Conservation (phyloP, 2,113 vertebrate species). For the Odocoileus hemionus region DNA sequence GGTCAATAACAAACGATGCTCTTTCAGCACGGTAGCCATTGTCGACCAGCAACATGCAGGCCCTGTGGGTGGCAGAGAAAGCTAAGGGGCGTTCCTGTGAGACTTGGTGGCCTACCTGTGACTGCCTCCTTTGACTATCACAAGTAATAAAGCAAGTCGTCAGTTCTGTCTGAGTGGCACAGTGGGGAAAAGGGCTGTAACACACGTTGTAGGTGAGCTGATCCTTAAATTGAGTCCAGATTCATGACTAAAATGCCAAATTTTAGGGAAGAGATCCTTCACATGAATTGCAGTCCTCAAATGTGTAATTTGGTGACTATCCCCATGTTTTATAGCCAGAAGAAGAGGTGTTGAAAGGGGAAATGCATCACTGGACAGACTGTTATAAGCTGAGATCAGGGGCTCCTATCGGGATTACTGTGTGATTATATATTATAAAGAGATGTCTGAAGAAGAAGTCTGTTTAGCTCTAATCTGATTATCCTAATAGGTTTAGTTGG, state of each 20-base stretch:
- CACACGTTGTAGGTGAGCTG: background rate
- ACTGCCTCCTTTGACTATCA: background rate
- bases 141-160: too few species aligned
- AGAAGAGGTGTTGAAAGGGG: background rate
- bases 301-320: background rate
- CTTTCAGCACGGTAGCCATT: background rate
- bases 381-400: background rate
- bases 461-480: constrained; percentile 77
- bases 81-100: background rate
- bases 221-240: background rate
- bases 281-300: background rate
- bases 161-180: background rate
- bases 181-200: background rate
- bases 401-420: background rate
- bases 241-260: background rate
- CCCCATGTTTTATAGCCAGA: background rate
- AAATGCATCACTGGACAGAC: background rate
- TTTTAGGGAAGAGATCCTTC: background rate
- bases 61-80: background rate
- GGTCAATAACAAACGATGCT: background rate
- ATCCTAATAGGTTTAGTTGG: constrained; percentile 68
- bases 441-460: constrained; percentile 8
- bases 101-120: accelerated
- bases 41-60: background rate
- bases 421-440: constrained; percentile 1